Evolutionary conservation across 2,113 vertebrate genomes (phyloP), one percentile per base, ranked within the genome.

Genomic region (Bufo bufo): DNA sequence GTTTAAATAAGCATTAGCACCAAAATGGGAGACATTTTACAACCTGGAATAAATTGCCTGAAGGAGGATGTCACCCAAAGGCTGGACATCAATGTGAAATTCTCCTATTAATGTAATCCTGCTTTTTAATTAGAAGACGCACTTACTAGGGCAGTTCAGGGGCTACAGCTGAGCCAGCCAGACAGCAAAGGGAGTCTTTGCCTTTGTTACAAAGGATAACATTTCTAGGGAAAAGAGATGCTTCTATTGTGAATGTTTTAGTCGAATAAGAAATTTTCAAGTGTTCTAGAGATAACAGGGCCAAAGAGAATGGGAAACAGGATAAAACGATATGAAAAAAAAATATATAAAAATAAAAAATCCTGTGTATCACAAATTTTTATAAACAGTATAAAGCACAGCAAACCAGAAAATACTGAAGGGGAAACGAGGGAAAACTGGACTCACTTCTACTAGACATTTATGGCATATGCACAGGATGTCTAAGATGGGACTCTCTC

Each of bases 11-110:
- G 65, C 65, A 81, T 87, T 81, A 87, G 49, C 7, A 82, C 78
- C 49, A 66, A 72, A 80, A 87, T 33, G 65, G 54, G 65, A 82
- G 78, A 72, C 63, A 78, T 85, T 72, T 78, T 49, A 77, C 85
- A 87, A 80, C 63, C 61, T 80, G 77, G 50, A 87, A 87, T 81
- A 87, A 87, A 87, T 82, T 87, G 86, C 86, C 77, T 45, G 10
- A 49, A 87, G 86, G 78, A 81, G 65, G 33, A 87, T 81, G 50
- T 87, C 78, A 87, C 86, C 86, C 78, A 82, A 59, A 72, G 78
- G 20, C 78, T 82, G 65, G 52, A 54, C 78, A 82, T 72, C 77
- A 65, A 87, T 81, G 66, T 72, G 12, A 52, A 59, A 59, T n/a
- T 87, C 65, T 69, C 49, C 45, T 81, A 81, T 71, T 80, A 86